Evolutionary conservation across 2,797 vertebrate genomes (phyloP), one percentile per base, ranked within the genome.

Genomic region (Muraenolepis orangiensis): DNA sequence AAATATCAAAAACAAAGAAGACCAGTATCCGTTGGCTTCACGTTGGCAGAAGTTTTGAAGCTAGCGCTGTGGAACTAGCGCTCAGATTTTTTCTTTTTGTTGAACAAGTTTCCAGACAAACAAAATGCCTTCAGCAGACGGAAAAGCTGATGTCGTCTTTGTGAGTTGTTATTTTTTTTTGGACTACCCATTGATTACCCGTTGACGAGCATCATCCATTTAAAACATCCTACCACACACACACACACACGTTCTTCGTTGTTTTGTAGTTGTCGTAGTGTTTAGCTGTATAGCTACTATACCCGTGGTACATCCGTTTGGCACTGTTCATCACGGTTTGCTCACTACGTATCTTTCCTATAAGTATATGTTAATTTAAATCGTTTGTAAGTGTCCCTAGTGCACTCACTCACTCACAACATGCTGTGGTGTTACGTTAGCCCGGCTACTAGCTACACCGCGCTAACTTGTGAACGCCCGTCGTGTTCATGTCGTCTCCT

Each of bases 141-240:
- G 84, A 77, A 93, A 92, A 82, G 0, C 79, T 0, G 89, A 91
- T 76, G 92, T 95, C 73, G 74, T 92, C 14, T 94, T 95, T 90
- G 94, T 95, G 92, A 90, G 93, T 85, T n/a, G n/a, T 71, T 31
- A 34, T 38, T 11, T 66, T 64, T 1, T 32, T 4, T 72, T 66
- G 4, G 6, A 4, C n/a, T 32, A 30, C 64, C 10, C 74, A 2
- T 6, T 57, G 51, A 57, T 6, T n/a, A n/a, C n/a, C n/a, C n/a
- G n/a, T n/a, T 2, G 51, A 57, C 51, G 8, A 57, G 51, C 51
- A n/a, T 57, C 51, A n/a, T 6, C 40, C 20, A 57, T 57, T 57
- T 23, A 10, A 57, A 57, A 57, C 4, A 46, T 20, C 18, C 20
- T n/a, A n/a, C 51, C 2, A 3, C 16, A 42, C 40, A 51, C 18